Evolutionary conservation across 2,797 vertebrate species (phyloP).

Genomic region (Xiphophorus birchmanni): DNA sequence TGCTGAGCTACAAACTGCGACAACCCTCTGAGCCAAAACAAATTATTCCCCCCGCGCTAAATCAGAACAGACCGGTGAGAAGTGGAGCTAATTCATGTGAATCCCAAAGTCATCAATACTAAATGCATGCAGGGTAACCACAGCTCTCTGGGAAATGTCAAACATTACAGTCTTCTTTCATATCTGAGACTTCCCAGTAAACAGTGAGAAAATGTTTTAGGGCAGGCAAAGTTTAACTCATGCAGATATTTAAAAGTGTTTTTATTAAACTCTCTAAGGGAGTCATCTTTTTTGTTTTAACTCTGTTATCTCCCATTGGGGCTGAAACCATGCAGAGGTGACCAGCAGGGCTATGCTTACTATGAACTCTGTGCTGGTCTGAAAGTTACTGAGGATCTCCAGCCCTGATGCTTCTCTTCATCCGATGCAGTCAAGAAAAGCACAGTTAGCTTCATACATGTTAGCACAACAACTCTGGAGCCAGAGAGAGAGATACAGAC

Average conservation of each 20-base stretch:
- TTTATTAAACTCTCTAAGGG: background rate
- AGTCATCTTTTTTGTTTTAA: conserved; percentile 1
- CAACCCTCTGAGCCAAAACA: background rate
- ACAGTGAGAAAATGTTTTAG: background rate
- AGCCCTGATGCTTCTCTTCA: conserved; percentile 52
- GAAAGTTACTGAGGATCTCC: conserved; percentile 64
- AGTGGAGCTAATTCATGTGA: background rate
- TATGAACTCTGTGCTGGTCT: conserved; percentile 63
- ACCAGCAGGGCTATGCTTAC: conserved; percentile 62
- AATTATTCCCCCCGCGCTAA: background rate
- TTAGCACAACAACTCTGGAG: conserved; percentile 17
- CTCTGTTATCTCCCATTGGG: conserved; percentile 13
- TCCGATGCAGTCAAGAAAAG: conserved; percentile 69
- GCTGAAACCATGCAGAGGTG: conserved; percentile 61
- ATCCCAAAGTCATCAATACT: background rate
- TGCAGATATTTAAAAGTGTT: conserved; percentile 26
- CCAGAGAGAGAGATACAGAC: background rate
- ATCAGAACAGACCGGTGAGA: background rate
- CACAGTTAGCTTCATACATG: conserved; percentile 60
- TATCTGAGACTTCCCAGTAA: background rate
- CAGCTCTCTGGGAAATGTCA: background rate
- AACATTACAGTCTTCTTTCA: background rate
- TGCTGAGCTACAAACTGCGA: background rate
- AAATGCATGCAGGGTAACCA: background rate
- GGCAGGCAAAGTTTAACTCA: conserved; percentile 38